Base-by-base conservation (phyloP, 2,888 invertebrate genomes). In the Nephrotoma appendiculata region DNA sequence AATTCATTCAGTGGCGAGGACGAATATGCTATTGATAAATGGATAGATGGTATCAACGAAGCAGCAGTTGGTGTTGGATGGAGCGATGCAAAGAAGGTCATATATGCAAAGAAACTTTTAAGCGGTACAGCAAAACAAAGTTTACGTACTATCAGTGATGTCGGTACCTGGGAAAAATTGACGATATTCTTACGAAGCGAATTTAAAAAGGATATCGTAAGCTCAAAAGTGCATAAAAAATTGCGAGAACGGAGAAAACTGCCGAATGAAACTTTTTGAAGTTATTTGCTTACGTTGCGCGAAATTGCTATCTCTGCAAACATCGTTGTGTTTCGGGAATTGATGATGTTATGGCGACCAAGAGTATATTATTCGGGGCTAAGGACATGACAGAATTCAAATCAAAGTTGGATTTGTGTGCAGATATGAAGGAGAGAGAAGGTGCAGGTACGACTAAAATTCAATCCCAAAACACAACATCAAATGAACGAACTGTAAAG, bases 391-490 rank as follows among this genome's bases (percentile, higher is more conserved):
- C 41, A 0, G 86, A 87, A 45, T 44, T 88, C 48, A 87, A 87
- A 84, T 71, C 84, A 83, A 87, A 87, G 48, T 86, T 86, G 12
- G 86, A 87, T 12, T 57, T 86, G 2, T 87, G 86, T 57, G 86
- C 86, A 12, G 84, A 86, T 11, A 19, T 19, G 19, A n/a, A 19
- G 7, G 43, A 52, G 86, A 41, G 6, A 85, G 12, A n/a, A 71
- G 19, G 71, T 31, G 48, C 19, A 19, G 19, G 4, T 12, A 1
- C 15, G 57, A 86, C 41, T 83, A 86, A 43, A 9, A 83, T 31
- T 1, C 6, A 15, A 6, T 19, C 31, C 19, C 31, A 5, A 19
- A 83, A 15, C 0, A 31, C 11, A 83, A 31, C 15, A 6, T 31
- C 31, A 83, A 83, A 19, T 19, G 15, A 11, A 83, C 15, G 83